These are phyloP conservation scores for Ectobius pallidus DNA, from an alignment of 2,888 invertebrate species.

Conservation along the genomic window DNA sequence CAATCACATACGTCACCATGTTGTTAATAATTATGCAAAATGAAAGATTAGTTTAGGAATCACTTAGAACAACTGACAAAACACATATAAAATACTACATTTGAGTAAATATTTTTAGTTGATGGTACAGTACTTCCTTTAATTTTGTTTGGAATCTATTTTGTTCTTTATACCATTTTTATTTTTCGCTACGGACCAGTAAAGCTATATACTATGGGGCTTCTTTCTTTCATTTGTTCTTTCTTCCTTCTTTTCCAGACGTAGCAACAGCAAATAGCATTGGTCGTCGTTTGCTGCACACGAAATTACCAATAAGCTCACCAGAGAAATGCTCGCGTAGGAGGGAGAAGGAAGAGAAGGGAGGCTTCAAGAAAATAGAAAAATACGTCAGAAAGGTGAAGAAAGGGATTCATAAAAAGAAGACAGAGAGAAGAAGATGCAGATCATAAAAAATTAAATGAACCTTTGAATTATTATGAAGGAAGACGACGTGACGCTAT, in stretches of 20 bases:
- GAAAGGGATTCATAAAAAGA: conserved; percentile 6
- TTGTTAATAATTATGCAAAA: too few relatives aligned
- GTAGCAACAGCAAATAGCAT: conserved; percentile 18
- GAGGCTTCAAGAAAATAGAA: not conserved
- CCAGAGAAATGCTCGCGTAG: conserved; percentile 26
- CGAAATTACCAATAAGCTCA: conserved; percentile 39
- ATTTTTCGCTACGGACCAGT: not conserved
- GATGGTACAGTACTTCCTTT: too few relatives aligned
- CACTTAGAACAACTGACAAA: too few relatives aligned
- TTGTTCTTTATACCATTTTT: conserved; percentile 18
- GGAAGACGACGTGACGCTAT: not conserved
- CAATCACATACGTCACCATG: too few relatives aligned
- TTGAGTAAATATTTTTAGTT: too few relatives aligned
- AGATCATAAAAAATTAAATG: conserved; percentile 7
- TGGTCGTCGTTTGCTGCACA: conserved; percentile 31
- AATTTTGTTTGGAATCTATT: too few relatives aligned
- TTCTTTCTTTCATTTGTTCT: conserved; percentile 13
- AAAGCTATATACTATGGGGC: not conserved
- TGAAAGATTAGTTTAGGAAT: too few relatives aligned
- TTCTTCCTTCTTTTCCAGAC: conserved; percentile 15
- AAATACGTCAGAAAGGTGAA: not conserved
- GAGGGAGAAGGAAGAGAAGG: not conserved
- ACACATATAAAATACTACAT: too few relatives aligned
- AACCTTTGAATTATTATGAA: not conserved
- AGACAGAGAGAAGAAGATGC: not conserved